A percentile compares a stretch with the other conserved stretches of the same genome.
Conservation (phyloP, 2,113 vertebrate species). For the Oncorhynchus masou region DNA sequence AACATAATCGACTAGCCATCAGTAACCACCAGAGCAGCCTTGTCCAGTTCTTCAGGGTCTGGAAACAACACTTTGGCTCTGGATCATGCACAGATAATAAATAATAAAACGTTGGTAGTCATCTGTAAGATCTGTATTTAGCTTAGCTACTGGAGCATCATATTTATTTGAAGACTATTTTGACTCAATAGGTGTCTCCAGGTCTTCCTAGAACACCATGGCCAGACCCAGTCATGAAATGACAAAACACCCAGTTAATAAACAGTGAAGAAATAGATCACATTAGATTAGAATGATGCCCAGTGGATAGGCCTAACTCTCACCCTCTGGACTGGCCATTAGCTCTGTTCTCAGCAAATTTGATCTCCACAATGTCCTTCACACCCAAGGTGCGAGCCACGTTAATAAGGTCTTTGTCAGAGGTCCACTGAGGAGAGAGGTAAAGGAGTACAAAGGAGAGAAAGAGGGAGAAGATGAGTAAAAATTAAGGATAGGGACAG, state of each 20-base stretch:
- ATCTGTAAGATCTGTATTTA: neutral
- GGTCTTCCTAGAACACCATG: neutral
- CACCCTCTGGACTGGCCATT: constrained; percentile 97
- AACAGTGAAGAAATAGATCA: neutral
- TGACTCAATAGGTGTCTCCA: neutral
- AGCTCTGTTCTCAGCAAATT: constrained; percentile 89
- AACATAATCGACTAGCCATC: neutral
- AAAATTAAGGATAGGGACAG: neutral
- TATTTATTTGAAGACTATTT: neutral
- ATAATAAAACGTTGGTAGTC: neutral
- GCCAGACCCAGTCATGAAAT: neutral
- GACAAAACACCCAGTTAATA: neutral
- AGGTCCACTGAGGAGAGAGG: constrained; percentile 83
- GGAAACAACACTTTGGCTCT: neutral
- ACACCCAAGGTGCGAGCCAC: constrained; percentile 84
- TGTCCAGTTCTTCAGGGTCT: neutral
- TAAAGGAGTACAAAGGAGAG: constrained; percentile 25
- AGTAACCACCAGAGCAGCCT: neutral
- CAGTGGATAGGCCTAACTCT: constrained; percentile 46
- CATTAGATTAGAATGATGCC: neutral
- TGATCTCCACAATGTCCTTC: constrained; percentile 85
- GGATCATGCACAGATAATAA: neutral
- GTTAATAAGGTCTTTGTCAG: constrained; percentile 85
- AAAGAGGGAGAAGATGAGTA: neutral
- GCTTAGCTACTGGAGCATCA: neutral